Evolutionary conservation across 2,888 invertebrate genomes (phyloP), one percentile per base, ranked within the genome.

Genomic region (Amblyjoppa fuscipennis): DNA sequence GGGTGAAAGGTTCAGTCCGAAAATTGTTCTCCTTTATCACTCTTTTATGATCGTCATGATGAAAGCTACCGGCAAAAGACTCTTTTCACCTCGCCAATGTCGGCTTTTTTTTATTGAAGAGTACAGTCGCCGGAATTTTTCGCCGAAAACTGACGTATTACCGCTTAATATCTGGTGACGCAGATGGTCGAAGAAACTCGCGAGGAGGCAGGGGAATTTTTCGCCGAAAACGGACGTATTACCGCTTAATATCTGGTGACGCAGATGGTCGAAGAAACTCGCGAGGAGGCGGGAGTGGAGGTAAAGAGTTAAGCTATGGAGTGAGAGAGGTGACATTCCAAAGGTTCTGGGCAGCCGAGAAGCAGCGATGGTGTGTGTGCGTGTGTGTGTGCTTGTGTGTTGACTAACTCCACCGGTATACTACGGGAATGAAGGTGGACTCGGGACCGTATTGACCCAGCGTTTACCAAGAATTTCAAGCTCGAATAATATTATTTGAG

Each of bases 401-500:
- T 66, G 66, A 64, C 51, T 66, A 49, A 34, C 66, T 66, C 74
- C 49, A 53, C 64, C 38, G 51, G 56, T 73, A 66, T 31, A 73
- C 56, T 69, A 41, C 25, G 75, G 41, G 59, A 73, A 81, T 49
- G 61, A 71, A 76, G 64, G 69, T 61, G 61, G 84, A 66, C 68
- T 51, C 81, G 75, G 82, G 45, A 0, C 81, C 53, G 87, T 90
- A 90, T 91, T 90, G 89, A 90, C 87, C 88, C 85, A 88, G 81
- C 89, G 83, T 89, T 90, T 87, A 87, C 81, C 87, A 81, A 87
- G 86, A 91, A 90, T 90, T 90, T 90, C 90, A 88, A 89, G 89
- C 89, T 87, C 88, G 89, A 89, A 91, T 89, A 90, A 88, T 90
- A 90, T 90, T 91, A 89, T 89, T 90, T 87, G 88, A 90, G 89